A percentile compares a stretch with the other conserved stretches of the same genome.
Evolutionary conservation across 2,113 vertebrate species (phyloP).

Genomic region (Micronycteris hirsuta): DNA sequence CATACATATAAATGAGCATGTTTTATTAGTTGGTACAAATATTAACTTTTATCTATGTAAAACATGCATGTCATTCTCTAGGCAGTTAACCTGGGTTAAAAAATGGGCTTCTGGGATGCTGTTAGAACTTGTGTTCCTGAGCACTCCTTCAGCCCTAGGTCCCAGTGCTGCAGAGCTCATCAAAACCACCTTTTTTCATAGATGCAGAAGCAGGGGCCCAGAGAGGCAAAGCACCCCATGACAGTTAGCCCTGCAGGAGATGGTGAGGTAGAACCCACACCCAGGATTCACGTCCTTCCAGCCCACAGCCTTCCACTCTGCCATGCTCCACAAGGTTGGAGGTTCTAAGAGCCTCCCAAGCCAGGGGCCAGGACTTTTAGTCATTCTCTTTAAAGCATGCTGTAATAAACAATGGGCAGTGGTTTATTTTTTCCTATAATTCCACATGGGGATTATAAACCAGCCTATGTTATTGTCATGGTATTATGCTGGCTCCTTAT

Average conservation of each 20-base stretch:
- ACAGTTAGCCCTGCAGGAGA: not conserved
- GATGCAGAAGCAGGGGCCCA: not conserved
- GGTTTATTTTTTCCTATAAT: not conserved
- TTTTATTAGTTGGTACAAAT: not conserved
- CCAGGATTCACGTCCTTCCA: too few species aligned
- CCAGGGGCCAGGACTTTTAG: not conserved
- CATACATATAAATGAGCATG: constrained; percentile 27
- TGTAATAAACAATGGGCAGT: not conserved
- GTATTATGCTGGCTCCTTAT: not conserved
- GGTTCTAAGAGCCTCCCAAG: not conserved
- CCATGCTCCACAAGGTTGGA: not conserved
- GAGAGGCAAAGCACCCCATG: too few species aligned
- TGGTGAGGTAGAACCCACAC: not conserved
- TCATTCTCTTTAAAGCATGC: not conserved
- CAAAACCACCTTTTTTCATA: not conserved
- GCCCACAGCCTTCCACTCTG: not conserved
- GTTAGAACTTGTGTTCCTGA: not conserved
- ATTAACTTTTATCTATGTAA: constrained; percentile 38
- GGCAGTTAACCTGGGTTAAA: not conserved
- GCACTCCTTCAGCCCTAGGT: not conserved
- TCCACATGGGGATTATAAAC: not conserved
- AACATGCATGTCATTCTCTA: not conserved
- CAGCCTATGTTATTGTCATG: not conserved
- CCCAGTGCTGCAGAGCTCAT: not conserved
- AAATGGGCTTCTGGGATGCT: not conserved